Evolutionary conservation across 2,113 vertebrate species (phyloP).

Genomic region (Micromys minutus): DNA sequence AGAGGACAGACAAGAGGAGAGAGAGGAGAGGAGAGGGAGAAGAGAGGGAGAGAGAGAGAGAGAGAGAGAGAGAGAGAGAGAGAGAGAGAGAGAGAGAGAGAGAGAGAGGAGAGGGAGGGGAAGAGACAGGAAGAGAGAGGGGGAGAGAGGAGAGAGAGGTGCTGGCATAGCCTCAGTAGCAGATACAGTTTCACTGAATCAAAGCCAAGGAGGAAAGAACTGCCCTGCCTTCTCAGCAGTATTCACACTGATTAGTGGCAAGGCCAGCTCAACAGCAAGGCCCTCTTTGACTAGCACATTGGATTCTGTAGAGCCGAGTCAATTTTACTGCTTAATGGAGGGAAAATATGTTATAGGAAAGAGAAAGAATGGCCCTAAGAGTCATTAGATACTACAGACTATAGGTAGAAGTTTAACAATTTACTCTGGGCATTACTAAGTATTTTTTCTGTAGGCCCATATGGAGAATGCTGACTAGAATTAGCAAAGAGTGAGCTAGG

Average conservation of each 20-base stretch:
- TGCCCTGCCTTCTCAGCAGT: not conserved
- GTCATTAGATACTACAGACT: not conserved
- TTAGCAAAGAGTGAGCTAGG: not conserved
- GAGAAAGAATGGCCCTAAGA: not conserved
- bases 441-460: not conserved
- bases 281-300: not conserved
- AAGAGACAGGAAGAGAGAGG: no score
- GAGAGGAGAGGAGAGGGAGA: no score
- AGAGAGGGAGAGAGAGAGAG: no score
- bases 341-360: not conserved
- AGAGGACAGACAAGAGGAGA: no score
- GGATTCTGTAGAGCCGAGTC: not conserved
- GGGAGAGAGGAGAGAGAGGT: not conserved
- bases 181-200: not conserved
- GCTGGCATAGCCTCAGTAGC: not conserved
- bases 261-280: not conserved
- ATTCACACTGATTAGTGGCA: not conserved
- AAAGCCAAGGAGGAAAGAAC: not conserved
- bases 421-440: not conserved
- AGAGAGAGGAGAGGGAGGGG: no score
- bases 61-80: no score
- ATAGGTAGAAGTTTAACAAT: not conserved
- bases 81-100: no score
- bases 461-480: not conserved
- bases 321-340: not conserved